These are phyloP conservation scores for Ips typographus DNA, from an alignment of 1,140 invertebrate genomes.

Conservation along the genomic window DNA sequence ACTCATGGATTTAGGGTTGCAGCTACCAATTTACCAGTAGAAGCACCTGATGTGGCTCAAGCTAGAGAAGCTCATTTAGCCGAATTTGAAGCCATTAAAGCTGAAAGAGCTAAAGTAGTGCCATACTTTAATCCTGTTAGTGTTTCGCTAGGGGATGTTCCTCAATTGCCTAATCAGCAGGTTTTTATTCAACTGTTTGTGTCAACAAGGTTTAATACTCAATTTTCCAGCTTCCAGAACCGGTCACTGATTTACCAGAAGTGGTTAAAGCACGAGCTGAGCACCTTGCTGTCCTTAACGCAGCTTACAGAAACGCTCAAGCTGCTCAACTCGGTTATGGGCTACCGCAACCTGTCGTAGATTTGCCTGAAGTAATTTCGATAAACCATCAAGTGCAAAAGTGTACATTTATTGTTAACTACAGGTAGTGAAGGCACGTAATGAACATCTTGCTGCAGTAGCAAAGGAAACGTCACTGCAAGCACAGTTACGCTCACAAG, in stretches of 20 bases:
- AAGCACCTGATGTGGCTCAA: conserved; percentile 47
- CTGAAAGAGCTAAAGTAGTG: conserved; percentile 38
- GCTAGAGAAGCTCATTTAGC: conserved; percentile 49
- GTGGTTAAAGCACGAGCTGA: conserved; percentile 45
- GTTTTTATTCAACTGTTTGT: neutral
- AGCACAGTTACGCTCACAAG: conserved; percentile 32
- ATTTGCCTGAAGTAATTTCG: conserved; percentile 42
- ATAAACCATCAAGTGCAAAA: neutral
- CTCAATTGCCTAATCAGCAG: conserved; percentile 5
- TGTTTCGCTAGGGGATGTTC: conserved; percentile 35
- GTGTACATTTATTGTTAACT: neutral
- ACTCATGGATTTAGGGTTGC: conserved; percentile 65
- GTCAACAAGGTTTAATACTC: neutral
- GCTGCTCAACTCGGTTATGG: conserved; percentile 19
- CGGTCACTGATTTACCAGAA: conserved; percentile 48
- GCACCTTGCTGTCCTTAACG: conserved; percentile 46
- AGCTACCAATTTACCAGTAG: conserved; percentile 66
- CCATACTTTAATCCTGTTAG: conserved; percentile 42
- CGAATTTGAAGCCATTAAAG: conserved; percentile 42
- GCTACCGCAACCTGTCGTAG: conserved; percentile 44
- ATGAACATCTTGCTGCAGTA: conserved; percentile 47
- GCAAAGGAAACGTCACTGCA: conserved; percentile 39
- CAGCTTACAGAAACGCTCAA: conserved; percentile 33
- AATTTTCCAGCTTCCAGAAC: conserved; percentile 37
- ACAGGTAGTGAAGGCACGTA: conserved; percentile 42